Conservation (phyloP, 2,888 invertebrate species). For the Prenolepis imparis region DNA sequence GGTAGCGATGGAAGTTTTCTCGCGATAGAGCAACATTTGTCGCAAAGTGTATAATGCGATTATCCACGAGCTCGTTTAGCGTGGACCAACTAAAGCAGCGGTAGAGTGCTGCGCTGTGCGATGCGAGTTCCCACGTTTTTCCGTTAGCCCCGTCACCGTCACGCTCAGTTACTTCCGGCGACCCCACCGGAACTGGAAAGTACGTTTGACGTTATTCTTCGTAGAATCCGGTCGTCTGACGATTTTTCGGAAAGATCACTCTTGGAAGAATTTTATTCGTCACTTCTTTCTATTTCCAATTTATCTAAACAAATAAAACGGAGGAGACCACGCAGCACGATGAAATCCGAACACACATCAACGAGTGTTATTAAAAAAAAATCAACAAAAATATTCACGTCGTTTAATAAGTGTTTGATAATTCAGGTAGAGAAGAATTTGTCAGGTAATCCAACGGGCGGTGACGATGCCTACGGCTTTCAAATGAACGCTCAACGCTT, state of each 20-base stretch:
- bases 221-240: neutral
- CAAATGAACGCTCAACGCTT: conserved; percentile 40
- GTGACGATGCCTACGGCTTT: conserved; percentile 17
- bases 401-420: neutral
- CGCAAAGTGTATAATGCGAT: conserved; percentile 52
- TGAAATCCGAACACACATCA: neutral
- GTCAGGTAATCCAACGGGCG: conserved; percentile 29
- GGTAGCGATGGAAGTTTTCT: neutral
- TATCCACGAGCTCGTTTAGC: conserved; percentile 43
- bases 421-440: neutral
- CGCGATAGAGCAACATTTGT: conserved; percentile 11
- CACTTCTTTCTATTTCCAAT: neutral
- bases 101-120: conserved; percentile 25
- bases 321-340: neutral
- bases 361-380: neutral
- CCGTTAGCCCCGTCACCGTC: conserved; percentile 83
- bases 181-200: conserved; percentile 84
- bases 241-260: neutral
- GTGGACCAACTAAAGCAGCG: conserved; percentile 59
- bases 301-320: neutral
- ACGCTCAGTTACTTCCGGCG: conserved; percentile 83
- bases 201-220: conserved; percentile 79
- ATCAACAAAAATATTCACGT: neutral
- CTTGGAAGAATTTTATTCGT: neutral
- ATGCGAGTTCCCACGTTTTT: conserved; percentile 85